Base-by-base conservation (phyloP, 2,113 vertebrate species). In the Pheucticus melanocephalus region DNA sequence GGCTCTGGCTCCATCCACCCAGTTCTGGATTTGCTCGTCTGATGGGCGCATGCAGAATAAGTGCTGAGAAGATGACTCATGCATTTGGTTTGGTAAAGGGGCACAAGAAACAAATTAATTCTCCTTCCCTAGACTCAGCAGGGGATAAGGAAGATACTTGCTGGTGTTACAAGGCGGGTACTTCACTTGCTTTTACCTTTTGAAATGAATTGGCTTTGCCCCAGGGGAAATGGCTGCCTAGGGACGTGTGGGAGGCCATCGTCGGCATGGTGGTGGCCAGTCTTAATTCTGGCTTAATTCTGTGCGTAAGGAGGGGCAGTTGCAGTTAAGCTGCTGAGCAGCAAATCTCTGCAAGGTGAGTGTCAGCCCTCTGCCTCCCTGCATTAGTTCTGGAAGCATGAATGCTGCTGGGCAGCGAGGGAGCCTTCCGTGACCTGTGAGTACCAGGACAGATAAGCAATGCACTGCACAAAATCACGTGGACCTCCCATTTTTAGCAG, bases 251-350 rank as follows among this genome's bases (percentile, higher is more conserved):
- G 0, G 42, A 72, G 68, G 71, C 75, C 0, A 1, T 44, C 13
- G 33, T 12, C 9, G 5, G 59, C 61, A 93, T 93, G 91, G 90
- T 93, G 92, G 82, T 73, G 53, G 69, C 65, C 25, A 15, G 51
- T 87, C 95, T 95, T 96, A 96, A 95, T 94, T 94, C 95, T 94
- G 85, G 82, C 88, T 94, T 96, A 96, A 92, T 68, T 85, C 82
- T 63, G 1, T 33, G 45, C 0, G 1, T 75, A 87, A 92, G 92
- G 75, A 93, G 85, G 64, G 56, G 94, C 56, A 18, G 86, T 14
- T 78, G 82, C 56, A 70, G 90, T 81, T 93, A 93, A 96, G 86
- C 91, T 92, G 57, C 71, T 78, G 76, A 90, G 82, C 82, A 16
- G 86, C 60, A 90, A 93, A 93, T 97, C 96, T 94, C 71, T 70